A percentile compares a stretch with the other conserved stretches of the same genome.
Evolutionary conservation across 2,797 vertebrate genomes (phyloP).

Genomic region (Sphenopsis melanotis): DNA sequence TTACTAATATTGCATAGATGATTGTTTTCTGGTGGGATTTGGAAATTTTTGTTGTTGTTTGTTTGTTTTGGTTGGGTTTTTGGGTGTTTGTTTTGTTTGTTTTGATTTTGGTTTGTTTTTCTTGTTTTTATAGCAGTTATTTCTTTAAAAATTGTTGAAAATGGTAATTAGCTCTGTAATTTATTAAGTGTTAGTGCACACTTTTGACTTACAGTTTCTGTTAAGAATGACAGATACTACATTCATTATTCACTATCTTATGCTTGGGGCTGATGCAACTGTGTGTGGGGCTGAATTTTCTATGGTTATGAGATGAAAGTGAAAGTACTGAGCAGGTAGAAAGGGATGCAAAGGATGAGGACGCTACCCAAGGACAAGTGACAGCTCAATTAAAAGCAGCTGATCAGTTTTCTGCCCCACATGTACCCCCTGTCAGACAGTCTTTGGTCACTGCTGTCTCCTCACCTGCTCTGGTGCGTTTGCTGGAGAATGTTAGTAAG

Average conservation of each 20-base stretch:
- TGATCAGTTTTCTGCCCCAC: not conserved
- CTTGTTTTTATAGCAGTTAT: not conserved
- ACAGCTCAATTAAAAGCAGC: not conserved
- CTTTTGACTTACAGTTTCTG: not conserved
- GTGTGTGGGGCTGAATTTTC: not conserved
- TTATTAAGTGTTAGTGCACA: not conserved
- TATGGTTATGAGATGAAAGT: not conserved
- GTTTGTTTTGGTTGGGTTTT: not conserved
- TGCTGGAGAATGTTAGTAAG: not conserved
- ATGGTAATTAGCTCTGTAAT: not conserved
- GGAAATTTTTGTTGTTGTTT: not conserved
- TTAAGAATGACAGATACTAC: not conserved
- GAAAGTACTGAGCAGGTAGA: not conserved
- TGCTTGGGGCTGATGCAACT: not conserved
- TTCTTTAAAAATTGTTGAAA: not conserved
- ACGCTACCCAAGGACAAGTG: not conserved
- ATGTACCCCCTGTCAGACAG: fast-evolving
- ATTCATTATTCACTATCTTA: not conserved
- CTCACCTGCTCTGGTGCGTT: not conserved
- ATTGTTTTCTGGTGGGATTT: not conserved
- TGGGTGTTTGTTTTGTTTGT: not conserved
- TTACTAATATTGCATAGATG: not conserved
- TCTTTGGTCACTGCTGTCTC: not conserved
- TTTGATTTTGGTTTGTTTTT: not conserved
- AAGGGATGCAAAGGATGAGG: not conserved